Percentiles rank a stretch among this genome's conserved stretches.
Conservation (phyloP, 2,888 invertebrate genomes). For the Melangyna quadrimaculata region DNA sequence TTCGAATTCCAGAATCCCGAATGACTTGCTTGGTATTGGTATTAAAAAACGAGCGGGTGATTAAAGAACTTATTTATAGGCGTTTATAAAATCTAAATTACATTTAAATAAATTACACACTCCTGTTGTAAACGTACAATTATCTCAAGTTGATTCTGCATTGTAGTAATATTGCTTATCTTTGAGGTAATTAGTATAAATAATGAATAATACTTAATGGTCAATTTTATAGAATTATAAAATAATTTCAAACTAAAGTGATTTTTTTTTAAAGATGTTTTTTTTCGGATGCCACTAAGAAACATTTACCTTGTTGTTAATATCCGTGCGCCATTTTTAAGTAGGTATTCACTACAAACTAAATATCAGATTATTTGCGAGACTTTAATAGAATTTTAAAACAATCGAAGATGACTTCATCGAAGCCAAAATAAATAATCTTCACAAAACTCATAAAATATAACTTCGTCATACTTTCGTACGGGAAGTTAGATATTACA, state of each 20-base stretch:
- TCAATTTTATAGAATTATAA: slow-evolving; percentile 6
- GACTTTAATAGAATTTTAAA: neutral
- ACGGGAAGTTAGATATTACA: slow-evolving; percentile 2
- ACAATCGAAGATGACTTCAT: neutral
- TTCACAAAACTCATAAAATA: neutral
- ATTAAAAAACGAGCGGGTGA: too few species aligned
- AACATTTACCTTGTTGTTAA: neutral
- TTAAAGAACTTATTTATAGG: too few species aligned
- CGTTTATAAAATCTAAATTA: too few species aligned
- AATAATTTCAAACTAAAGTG: slow-evolving; percentile 13
- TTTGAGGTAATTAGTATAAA: slow-evolving; percentile 26
- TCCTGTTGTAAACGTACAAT: neutral
- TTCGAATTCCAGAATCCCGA: too few species aligned
- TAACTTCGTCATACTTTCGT: neutral
- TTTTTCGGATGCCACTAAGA: neutral
- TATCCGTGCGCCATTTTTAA: too few species aligned
- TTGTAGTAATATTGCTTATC: neutral
- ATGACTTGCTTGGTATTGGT: too few species aligned
- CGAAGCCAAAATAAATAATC: neutral
- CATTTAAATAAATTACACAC: too few species aligned
- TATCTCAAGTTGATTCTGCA: neutral
- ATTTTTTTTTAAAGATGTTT: neutral
- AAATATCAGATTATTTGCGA: too few species aligned
- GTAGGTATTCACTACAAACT: too few species aligned
- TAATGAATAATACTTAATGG: slow-evolving; percentile 55